phyloP scores from a whole-genome alignment of 2,113 vertebrate species.

The Callaeas wilsoni region DNA sequence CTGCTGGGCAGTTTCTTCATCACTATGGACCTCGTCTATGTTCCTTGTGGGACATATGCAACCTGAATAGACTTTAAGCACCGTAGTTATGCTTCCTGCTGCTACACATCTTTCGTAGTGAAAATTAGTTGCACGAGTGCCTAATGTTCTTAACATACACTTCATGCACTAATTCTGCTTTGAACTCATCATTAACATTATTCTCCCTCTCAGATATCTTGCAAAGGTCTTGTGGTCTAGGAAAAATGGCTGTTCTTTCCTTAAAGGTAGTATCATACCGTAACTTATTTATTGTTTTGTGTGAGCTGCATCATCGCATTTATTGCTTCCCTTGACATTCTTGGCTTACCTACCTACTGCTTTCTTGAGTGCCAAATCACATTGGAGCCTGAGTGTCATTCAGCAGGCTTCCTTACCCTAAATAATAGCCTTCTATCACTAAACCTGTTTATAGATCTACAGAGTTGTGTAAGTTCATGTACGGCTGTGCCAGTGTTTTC shows the following conservation, averaged over 20 bases:
- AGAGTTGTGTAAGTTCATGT: not conserved
- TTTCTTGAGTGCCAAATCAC: not conserved
- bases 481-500: not conserved
- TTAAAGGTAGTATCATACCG: not conserved
- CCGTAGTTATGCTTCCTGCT: accelerated
- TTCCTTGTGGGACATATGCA: not conserved
- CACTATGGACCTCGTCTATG: not conserved
- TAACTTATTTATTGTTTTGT: not conserved
- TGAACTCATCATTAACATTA: not conserved
- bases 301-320: not conserved
- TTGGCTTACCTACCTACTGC: not conserved
- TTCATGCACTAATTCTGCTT: not conserved
- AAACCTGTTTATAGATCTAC: not conserved
- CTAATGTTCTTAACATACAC: not conserved
- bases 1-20: not conserved
- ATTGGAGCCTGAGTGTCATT: not conserved
- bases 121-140: not conserved
- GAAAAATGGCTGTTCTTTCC: not conserved
- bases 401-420: not conserved
- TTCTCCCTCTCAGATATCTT: not conserved
- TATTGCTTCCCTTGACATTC: not conserved
- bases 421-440: not conserved
- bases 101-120: not conserved
- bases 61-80: not conserved
- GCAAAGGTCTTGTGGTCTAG: not conserved